A percentile compares a stretch with the other conserved stretches of the same genome.
Evolutionary conservation across 2,888 invertebrate genomes (phyloP).

Genomic region (Steinernema carpocapsae): DNA sequence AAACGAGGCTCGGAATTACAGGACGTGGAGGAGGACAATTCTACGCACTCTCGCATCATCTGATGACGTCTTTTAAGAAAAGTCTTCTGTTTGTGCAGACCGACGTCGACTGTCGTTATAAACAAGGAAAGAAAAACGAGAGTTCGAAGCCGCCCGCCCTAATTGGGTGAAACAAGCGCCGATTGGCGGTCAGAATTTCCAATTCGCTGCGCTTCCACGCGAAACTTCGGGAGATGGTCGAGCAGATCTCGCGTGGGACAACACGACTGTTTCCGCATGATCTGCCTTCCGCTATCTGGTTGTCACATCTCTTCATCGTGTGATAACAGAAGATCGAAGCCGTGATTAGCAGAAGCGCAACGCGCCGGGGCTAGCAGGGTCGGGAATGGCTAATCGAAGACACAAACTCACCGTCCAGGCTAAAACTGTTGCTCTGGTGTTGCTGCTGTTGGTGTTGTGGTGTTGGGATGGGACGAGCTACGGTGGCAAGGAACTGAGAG

Average conservation of each 20-base stretch:
- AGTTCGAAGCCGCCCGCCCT: neutral
- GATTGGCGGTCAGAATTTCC: neutral
- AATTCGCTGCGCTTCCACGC: neutral
- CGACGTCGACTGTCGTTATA: neutral
- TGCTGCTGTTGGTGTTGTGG: constrained; percentile 44
- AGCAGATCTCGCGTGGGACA: neutral
- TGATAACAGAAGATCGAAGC: neutral
- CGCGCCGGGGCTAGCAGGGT: neutral
- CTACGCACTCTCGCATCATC: neutral
- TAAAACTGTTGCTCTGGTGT: constrained; percentile 34
- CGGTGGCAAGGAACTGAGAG: constrained; percentile 55
- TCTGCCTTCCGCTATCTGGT: neutral
- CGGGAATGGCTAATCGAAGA: neutral
- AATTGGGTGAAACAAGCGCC: neutral
- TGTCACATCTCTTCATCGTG: neutral
- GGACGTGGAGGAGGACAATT: neutral
- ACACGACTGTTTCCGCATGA: neutral
- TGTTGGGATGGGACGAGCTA: constrained; percentile 49
- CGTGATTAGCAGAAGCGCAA: neutral
- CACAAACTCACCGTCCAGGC: constrained; percentile 52
- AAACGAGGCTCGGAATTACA: neutral
- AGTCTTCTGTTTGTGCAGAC: neutral
- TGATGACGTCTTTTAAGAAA: neutral
- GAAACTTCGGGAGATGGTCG: neutral
- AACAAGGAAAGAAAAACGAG: neutral